A percentile compares a stretch with the other conserved stretches of the same genome.
phyloP scores from a whole-genome alignment of 2,888 invertebrate species.

The Heliconius ethilla region DNA sequence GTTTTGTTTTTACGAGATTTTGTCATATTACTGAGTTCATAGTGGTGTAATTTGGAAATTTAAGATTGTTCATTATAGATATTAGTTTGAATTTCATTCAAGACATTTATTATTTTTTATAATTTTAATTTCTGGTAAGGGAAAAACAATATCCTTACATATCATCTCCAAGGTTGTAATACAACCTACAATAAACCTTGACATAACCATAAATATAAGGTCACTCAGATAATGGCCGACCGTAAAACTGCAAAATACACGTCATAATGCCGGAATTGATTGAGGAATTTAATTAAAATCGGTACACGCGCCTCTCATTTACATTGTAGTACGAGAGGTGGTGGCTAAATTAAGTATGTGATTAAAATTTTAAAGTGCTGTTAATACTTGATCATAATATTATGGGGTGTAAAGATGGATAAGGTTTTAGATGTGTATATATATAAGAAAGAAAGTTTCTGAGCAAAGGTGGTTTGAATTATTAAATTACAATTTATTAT shows the following conservation, averaged over 20 bases:
- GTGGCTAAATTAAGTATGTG: not conserved
- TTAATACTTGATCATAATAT: not conserved
- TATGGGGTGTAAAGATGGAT: not conserved
- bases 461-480: too few species aligned
- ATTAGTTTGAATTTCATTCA: too few species aligned
- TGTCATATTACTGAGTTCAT: too few species aligned
- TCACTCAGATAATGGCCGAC: constrained; percentile 41
- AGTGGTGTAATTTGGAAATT: too few species aligned
- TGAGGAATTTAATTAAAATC: constrained; percentile 59
- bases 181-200: constrained; percentile 39
- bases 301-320: constrained; percentile 37
- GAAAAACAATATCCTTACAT: not conserved
- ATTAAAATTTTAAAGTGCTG: not conserved
- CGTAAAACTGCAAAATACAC: constrained; percentile 50
- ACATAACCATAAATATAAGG: constrained; percentile 43
- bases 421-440: not conserved
- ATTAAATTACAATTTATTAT: too few species aligned
- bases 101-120: too few species aligned
- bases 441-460: not conserved
- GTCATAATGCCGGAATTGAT: constrained; percentile 52
- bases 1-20: too few species aligned
- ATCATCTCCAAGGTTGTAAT: constrained; percentile 33
- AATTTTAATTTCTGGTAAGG: not conserved
- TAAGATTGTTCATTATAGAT: too few species aligned
- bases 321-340: constrained; percentile 30